A percentile compares a stretch with the other conserved stretches of the same genome.
Conservation (phyloP, 1,140 invertebrate species). For the Conus betulinus region DNA sequence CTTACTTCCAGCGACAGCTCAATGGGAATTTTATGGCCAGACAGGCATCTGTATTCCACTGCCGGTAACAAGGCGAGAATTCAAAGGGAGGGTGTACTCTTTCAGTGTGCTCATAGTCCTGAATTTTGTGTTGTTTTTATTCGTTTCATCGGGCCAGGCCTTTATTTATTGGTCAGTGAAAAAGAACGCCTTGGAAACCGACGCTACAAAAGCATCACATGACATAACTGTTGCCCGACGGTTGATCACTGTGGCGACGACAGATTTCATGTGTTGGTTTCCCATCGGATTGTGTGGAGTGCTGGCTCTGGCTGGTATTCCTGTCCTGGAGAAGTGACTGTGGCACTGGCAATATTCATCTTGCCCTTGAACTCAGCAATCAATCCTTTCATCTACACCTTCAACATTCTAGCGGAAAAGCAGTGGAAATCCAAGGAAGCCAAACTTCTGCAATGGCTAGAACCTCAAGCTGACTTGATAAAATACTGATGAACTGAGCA, state of each 20-base stretch:
- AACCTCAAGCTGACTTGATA: too few relatives aligned
- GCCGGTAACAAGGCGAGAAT: constrained; percentile 36
- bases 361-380: too few relatives aligned
- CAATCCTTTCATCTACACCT: too few relatives aligned
- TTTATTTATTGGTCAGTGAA: constrained; percentile 44
- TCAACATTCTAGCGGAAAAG: too few relatives aligned
- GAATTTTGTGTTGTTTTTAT: constrained; percentile 47
- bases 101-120: constrained; percentile 48
- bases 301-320: constrained; percentile 5
- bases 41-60: constrained; percentile 42
- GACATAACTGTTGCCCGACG: constrained; percentile 35
- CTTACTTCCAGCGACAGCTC: constrained; percentile 8
- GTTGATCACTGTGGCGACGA: constrained; percentile 21
- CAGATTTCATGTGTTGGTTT: constrained; percentile 46
- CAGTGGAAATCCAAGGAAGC: too few relatives aligned
- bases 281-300: constrained; percentile 12
- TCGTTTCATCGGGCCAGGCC: constrained; percentile 45
- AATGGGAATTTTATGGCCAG: constrained; percentile 48
- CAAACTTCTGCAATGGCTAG: too few relatives aligned
- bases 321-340: constrained; percentile 16
- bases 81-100: constrained; percentile 46
- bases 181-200: not conserved
- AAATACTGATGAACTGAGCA: too few relatives aligned
- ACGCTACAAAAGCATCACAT: not conserved
- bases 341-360: too few relatives aligned